These are phyloP conservation scores for Daphoenositta chrysoptera DNA, from an alignment of 2,113 vertebrate species.

Conservation along the genomic window DNA sequence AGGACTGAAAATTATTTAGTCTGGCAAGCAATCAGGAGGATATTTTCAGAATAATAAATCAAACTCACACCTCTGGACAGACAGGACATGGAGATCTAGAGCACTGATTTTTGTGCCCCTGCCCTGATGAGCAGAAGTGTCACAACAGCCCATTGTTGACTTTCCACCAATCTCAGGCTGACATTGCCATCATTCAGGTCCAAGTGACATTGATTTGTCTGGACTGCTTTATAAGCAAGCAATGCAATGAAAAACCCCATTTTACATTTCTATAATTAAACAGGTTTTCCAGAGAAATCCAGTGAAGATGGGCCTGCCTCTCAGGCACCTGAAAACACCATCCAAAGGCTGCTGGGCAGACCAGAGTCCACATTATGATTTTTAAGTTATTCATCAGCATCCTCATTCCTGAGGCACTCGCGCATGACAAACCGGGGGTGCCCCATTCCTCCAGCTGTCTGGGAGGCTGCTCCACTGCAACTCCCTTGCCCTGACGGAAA, in stretches of 20 bases:
- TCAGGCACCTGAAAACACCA: not conserved
- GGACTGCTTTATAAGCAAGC: not conserved
- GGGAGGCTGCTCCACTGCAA: not conserved
- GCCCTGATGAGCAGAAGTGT: not conserved
- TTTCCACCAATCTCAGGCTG: not conserved
- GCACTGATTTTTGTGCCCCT: not conserved
- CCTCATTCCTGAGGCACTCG: fast-evolving
- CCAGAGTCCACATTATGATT: not conserved
- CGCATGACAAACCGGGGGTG: fast-evolving
- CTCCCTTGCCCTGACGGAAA: not conserved
- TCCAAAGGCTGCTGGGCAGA: fast-evolving
- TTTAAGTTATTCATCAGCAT: not conserved
- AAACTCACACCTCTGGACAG: not conserved
- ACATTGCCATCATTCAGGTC: not conserved
- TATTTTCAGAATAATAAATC: not conserved
- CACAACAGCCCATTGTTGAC: not conserved
- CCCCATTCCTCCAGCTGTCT: not conserved
- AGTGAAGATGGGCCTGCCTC: not conserved
- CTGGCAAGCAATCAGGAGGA: not conserved
- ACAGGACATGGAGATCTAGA: not conserved
- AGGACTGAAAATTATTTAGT: not conserved
- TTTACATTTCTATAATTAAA: not conserved
- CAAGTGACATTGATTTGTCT: fast-evolving
- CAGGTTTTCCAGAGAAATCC: not conserved
- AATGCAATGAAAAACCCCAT: not conserved